phyloP scores from a whole-genome alignment of 1,140 invertebrate genomes.

The Anoplophora glabripennis region DNA sequence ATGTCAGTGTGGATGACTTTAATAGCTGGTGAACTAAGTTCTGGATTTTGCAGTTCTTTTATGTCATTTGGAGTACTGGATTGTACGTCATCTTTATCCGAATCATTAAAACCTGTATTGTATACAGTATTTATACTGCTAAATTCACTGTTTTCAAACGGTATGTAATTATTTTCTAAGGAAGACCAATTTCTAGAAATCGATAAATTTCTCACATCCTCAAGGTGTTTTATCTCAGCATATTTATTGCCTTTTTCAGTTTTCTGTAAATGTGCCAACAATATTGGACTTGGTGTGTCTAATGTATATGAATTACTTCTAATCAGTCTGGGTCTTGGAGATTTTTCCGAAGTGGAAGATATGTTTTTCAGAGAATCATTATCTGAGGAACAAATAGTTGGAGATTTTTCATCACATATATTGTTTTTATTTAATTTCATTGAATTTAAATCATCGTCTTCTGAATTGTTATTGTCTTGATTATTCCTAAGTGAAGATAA shows the following conservation, averaged over 20 bases:
- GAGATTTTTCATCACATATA: not conserved
- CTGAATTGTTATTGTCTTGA: constrained; percentile 18
- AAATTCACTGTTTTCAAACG: constrained; percentile 21
- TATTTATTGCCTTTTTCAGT: not conserved
- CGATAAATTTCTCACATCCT: not conserved
- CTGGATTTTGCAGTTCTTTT: not conserved
- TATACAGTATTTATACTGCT: constrained; percentile 23
- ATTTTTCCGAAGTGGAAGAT: not conserved
- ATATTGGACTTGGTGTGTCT: constrained; percentile 58
- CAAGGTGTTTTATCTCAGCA: not conserved
- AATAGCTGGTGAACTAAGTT: constrained; percentile 22
- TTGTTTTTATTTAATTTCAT: constrained; percentile 8
- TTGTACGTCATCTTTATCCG: constrained; percentile 8
- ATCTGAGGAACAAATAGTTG: not conserved
- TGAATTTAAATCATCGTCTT: constrained; percentile 3
- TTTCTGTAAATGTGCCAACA: constrained; percentile 53
- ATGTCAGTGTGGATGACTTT: constrained; percentile 36
- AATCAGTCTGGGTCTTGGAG: constrained; percentile 49
- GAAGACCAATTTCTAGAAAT: constrained; percentile 9
- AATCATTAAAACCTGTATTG: constrained; percentile 4
- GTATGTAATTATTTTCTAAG: constrained; percentile 11
- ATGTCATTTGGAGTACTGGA: not conserved
- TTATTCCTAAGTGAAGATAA: not conserved
- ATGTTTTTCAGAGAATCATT: not conserved
- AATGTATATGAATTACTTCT: constrained; percentile 62